Evolutionary conservation across 1,140 invertebrate species (phyloP).

Genomic region (Pollicipes pollicipes): DNA sequence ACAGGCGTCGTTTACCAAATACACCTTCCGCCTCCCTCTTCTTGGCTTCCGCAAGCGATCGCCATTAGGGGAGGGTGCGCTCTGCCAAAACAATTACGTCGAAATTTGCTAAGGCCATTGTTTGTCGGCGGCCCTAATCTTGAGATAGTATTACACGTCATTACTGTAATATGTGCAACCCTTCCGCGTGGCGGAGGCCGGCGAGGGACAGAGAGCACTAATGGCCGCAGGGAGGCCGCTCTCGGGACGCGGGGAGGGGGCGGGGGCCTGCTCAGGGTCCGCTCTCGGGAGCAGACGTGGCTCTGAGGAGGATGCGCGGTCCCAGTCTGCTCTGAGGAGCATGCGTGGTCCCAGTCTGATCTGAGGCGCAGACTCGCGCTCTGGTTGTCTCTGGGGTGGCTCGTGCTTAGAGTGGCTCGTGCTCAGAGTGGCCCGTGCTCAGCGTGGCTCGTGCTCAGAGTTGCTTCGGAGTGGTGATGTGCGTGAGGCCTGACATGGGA

Average conservation of each 20-base stretch:
- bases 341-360: too few relatives aligned
- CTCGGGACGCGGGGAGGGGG: neutral
- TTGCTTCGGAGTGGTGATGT: too few relatives aligned
- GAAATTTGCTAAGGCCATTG: conserved; percentile 1
- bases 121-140: neutral
- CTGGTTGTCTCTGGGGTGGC: too few relatives aligned
- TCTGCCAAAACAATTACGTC: neutral
- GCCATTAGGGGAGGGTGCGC: neutral
- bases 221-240: neutral
- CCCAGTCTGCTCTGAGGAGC: too few relatives aligned
- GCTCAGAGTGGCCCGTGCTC: too few relatives aligned
- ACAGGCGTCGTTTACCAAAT: neutral
- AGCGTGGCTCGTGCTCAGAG: too few relatives aligned
- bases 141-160: conserved; percentile 1
- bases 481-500: too few relatives aligned
- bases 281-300: too few relatives aligned
- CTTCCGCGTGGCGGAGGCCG: neutral
- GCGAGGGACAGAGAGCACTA: neutral
- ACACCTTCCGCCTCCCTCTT: neutral
- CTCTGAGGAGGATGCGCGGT: too few relatives aligned
- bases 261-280: too few relatives aligned
- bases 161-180: neutral
- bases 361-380: too few relatives aligned
- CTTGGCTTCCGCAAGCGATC: neutral
- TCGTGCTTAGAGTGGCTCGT: too few relatives aligned